Conservation (phyloP, 2,113 vertebrate species). For the Cephalopterus ornatus region DNA sequence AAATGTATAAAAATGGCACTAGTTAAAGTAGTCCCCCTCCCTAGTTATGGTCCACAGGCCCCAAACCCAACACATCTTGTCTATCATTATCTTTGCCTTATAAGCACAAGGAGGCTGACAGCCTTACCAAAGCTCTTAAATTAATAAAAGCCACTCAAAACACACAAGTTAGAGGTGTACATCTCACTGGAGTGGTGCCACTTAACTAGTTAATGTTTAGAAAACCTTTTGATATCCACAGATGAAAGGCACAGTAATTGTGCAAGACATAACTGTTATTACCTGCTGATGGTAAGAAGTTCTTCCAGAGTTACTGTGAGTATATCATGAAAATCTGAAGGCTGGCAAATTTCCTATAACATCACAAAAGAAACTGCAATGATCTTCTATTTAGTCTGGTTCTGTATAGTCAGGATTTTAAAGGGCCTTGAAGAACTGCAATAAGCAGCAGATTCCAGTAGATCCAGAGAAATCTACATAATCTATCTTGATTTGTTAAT, state of each 20-base stretch:
- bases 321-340: background rate
- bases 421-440: background rate
- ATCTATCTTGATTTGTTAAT: background rate
- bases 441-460: background rate
- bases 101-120: background rate
- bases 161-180: background rate
- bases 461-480: background rate
- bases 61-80: background rate
- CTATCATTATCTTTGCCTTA: background rate
- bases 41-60: background rate
- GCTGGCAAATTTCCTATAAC: background rate
- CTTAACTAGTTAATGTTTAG: conserved; percentile 10
- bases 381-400: background rate
- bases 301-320: background rate
- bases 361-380: background rate
- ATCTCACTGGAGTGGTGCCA: background rate
- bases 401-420: background rate
- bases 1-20: background rate
- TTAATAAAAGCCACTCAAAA: background rate
- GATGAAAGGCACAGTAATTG: background rate
- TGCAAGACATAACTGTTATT: background rate
- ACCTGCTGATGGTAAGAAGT: background rate
- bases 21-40: background rate
- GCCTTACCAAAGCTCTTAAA: background rate
- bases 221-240: conserved; percentile 16